Conservation (phyloP, 1,140 invertebrate genomes). For the Idris sp. region DNA sequence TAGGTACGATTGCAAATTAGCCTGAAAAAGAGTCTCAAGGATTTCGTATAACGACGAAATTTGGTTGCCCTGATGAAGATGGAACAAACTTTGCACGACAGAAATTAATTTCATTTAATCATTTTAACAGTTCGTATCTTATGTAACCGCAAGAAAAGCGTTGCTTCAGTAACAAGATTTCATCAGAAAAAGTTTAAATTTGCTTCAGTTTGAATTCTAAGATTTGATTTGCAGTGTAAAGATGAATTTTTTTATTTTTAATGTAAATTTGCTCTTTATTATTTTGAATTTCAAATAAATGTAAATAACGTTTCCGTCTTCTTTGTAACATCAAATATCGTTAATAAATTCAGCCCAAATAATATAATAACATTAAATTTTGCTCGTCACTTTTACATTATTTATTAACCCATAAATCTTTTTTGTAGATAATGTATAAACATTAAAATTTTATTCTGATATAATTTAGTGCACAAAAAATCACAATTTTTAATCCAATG, state of each 20-base stretch:
- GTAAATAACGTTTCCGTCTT: not conserved
- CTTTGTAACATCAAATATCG: not conserved
- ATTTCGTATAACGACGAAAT: slow-evolving; percentile 4
- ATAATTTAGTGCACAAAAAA: no score
- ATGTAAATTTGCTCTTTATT: no score
- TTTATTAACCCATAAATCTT: no score
- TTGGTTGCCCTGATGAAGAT: slow-evolving; percentile 3
- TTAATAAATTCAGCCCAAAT: no score
- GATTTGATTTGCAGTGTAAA: not conserved
- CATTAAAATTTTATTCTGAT: no score
- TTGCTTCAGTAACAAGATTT: not conserved
- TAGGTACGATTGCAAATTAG: slow-evolving; percentile 11
- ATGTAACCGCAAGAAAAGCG: not conserved
- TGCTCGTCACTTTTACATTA: no score
- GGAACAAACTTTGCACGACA: slow-evolving; percentile 9
- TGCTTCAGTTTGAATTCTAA: not conserved
- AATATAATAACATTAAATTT: no score
- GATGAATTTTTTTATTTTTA: no score
- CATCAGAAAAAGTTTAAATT: slow-evolving; percentile 1
- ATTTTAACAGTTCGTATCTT: slow-evolving; percentile 13
- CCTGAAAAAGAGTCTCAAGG: not conserved
- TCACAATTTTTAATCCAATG: not conserved
- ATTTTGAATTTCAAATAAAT: slow-evolving; percentile 1
- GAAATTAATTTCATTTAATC: slow-evolving; percentile 27
- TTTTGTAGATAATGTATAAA: no score